Base-by-base conservation (phyloP, 2,113 vertebrate species). In the Actinemys pallida region DNA sequence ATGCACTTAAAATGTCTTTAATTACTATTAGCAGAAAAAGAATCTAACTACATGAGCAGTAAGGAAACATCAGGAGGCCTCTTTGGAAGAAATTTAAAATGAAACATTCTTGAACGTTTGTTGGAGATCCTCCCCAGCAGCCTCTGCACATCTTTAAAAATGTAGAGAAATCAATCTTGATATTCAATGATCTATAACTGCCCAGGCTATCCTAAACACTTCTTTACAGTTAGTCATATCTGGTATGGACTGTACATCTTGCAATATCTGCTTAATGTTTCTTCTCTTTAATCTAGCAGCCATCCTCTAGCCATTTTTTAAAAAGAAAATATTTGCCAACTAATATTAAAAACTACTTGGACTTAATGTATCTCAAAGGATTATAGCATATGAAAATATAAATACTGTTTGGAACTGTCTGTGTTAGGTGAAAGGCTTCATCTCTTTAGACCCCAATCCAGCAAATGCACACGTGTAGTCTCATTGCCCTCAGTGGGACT, bases 331-430 rank as follows among this genome's bases (percentile, higher is more conserved):
- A 92, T 81, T 92, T 96, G 96, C 91, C 95, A 96, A 94, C 92
- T 80, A 93, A 84, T 96, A 94, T 96, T 95, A 94, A 96, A 96
- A 96, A 62, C 91, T 94, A 96, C 97, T 95, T 94, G 65, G 94
- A 96, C 93, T 89, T 84, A 95, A 95, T 76, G 90, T 92, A 97
- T 96, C 95, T 96, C 95, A 96, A 96, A 96, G 90, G 95, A 93
- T 91, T 91, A 93, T 89, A 95, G 84, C 88, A 92, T 93, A 96
- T 56, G 84, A 96, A 97, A 95, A 87, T 96, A 93, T 96, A 97
- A 97, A 97, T 94, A 97, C 52, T 93, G 83, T 94, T 95, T 96
- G 96, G 91, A 96, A 96, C 95, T 97, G 94, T 97, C 95, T 96
- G 84, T 88, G 91, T 84, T 97, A 96, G 96, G 97, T 94, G 94